A percentile compares a stretch with the other conserved stretches of the same genome.
phyloP scores from a whole-genome alignment of 2,113 vertebrate genomes.

The Tetrax tetrax region DNA sequence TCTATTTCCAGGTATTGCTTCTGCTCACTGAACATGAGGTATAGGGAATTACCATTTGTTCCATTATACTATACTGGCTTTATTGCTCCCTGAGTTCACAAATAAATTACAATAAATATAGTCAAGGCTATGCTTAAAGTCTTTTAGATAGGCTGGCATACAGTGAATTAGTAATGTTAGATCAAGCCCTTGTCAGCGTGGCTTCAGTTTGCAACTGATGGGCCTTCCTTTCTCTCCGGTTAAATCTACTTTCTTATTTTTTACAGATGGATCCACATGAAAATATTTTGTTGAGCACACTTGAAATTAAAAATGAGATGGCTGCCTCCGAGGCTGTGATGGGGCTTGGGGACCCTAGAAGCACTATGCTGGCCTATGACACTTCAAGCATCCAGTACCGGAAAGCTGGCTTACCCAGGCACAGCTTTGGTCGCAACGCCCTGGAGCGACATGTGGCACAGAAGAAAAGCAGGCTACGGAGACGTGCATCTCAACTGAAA shows the following conservation, averaged over 20 bases:
- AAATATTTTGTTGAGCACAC: slow-evolving; percentile 94
- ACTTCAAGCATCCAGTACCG: slow-evolving; percentile 94
- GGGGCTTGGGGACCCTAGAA: slow-evolving; percentile 91
- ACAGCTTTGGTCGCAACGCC: slow-evolving; percentile 91
- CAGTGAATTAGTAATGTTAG: background rate
- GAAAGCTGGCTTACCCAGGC: slow-evolving; percentile 89
- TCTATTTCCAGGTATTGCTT: background rate
- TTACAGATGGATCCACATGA: slow-evolving; percentile 96
- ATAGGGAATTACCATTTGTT: background rate
- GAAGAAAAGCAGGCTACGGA: slow-evolving; percentile 94
- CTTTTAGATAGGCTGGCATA: background rate
- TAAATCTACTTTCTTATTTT: background rate
- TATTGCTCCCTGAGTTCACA: background rate
- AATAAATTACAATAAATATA: background rate
- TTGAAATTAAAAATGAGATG: slow-evolving; percentile 99
- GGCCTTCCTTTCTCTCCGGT: background rate
- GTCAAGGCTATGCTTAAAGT: background rate
- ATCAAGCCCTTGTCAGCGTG: background rate
- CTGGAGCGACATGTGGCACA: slow-evolving; percentile 93
- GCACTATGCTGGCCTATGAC: slow-evolving; percentile 94
- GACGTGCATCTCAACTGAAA: slow-evolving; percentile 94
- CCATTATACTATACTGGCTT: background rate
- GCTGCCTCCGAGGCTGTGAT: slow-evolving; percentile 90
- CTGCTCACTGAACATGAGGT: background rate
- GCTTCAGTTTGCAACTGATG: background rate